Conservation (phyloP, 1,140 invertebrate species). For the Odontomachus brunneus region DNA sequence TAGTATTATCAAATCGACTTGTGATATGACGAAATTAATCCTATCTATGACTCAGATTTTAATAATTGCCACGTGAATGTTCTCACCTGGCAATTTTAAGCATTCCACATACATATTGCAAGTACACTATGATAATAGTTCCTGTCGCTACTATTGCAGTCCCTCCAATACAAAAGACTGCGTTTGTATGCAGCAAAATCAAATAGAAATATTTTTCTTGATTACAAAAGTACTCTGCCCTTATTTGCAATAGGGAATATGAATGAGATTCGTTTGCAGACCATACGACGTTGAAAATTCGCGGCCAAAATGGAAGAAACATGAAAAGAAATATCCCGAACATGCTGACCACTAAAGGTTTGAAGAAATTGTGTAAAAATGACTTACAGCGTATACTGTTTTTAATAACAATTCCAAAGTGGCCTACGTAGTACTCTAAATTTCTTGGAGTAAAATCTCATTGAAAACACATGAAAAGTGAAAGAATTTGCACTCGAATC, state of each 20-base stretch:
- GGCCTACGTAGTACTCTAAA: no score
- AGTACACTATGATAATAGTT: neutral
- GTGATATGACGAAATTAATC: no score
- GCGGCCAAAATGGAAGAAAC: neutral
- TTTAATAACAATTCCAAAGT: no score
- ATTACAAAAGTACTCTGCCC: constrained; percentile 10
- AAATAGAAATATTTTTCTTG: constrained; percentile 38
- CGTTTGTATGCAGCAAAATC: constrained; percentile 14
- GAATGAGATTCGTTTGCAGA: neutral
- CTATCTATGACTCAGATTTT: no score
- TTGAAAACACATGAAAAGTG: no score
- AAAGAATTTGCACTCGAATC: no score
- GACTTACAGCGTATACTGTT: no score
- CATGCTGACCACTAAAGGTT: constrained; percentile 6
- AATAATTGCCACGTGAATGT: neutral
- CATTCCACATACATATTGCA: constrained; percentile 33
- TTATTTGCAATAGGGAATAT: neutral
- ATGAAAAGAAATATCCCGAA: neutral
- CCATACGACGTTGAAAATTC: neutral
- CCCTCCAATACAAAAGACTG: neutral
- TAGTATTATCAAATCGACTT: no score
- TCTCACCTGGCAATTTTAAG: constrained; percentile 28
- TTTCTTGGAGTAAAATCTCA: no score
- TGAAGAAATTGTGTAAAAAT: neutral
- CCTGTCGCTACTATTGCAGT: neutral